Base-by-base conservation (phyloP, 2,113 vertebrate species). In the Colossoma macropomum region DNA sequence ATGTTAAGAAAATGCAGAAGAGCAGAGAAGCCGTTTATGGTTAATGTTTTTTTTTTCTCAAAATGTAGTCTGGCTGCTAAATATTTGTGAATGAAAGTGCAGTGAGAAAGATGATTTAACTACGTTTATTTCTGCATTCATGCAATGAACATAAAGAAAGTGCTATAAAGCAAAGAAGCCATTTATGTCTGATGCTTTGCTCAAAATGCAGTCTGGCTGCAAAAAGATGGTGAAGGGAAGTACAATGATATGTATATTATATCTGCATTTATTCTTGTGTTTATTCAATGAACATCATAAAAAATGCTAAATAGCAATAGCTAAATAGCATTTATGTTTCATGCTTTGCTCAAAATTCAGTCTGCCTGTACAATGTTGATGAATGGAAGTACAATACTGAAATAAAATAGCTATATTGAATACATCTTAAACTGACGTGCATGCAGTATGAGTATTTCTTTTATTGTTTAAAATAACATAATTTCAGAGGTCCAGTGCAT, bases 401-500 rank as follows among this genome's bases (percentile, higher is more conserved):
- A 17, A 19, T 52, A 52, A 52, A 3, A 23, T 1, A 23, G 19
- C 15, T 17, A 19, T 68, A n/a, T n/a, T n/a, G 13, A 65, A 32
- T 45, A 28, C 17, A 15, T 52, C 28, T 50, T 4, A 34, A 10
- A 32, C 1, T 17, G 54, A 45, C 59, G 27, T 30, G 70, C 8
- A 41, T 60, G 23, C 38, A 73, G 41, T 21, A 48, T 23, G 13
- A 9, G 59, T 45, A n/a, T 80, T 68, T 50, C n/a, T 66, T 65
- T 45, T 0, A 45, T 62, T n/a, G 70, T 62, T 52, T 59, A 27
- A 48, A 66, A 82, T 4, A 82, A 74, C n/a, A 50, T 76, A 10
- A 45, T 75, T 75, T 79, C 34, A 69, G 34, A 28, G 17, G 8
- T 85, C 65, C 66, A 66, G 15, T 75, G 41, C 13, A 62, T 30